Evolutionary conservation across 2,113 vertebrate species (phyloP).

Genomic region (Scomber scombrus): DNA sequence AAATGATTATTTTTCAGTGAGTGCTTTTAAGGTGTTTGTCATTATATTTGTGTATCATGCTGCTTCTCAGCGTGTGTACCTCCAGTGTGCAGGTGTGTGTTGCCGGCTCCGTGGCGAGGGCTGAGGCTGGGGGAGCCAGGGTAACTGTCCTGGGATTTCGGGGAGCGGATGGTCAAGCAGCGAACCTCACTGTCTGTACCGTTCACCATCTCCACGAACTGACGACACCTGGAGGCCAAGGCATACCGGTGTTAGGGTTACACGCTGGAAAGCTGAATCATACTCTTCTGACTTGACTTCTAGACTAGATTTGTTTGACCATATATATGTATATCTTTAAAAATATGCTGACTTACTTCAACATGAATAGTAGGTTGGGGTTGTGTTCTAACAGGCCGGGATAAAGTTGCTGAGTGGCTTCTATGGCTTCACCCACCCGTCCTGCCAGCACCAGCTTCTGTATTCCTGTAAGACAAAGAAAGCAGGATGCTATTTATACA

Average conservation of each 20-base stretch:
- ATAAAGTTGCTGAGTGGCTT: constrained; percentile 95
- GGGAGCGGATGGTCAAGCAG: constrained; percentile 92
- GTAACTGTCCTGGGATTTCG: constrained; percentile 97
- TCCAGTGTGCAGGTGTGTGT: constrained; percentile 90
- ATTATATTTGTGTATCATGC: too few relatives aligned
- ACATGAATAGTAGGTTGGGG: constrained; percentile 98
- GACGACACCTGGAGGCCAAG: constrained; percentile 89
- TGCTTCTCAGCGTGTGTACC: constrained; percentile 76
- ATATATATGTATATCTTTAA: background rate
- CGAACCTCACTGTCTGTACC: constrained; percentile 98
- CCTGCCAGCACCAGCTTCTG: constrained; percentile 98
- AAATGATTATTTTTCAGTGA: background rate
- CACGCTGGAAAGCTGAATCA: background rate
- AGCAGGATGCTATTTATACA: background rate
- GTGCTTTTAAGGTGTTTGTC: background rate
- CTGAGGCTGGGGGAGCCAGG: constrained; percentile 93
- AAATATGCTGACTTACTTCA: constrained; percentile 90
- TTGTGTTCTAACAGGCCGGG: constrained; percentile 96
- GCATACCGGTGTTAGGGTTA: background rate
- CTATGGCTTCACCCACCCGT: constrained; percentile 96
- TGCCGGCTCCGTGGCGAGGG: constrained; percentile 91
- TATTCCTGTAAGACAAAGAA: constrained; percentile 88
- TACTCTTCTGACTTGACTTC: background rate
- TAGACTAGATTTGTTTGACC: background rate
- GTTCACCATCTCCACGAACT: constrained; percentile 99